Evolutionary conservation across 2,797 vertebrate species (phyloP).

Genomic region (Myotis planiceps): DNA sequence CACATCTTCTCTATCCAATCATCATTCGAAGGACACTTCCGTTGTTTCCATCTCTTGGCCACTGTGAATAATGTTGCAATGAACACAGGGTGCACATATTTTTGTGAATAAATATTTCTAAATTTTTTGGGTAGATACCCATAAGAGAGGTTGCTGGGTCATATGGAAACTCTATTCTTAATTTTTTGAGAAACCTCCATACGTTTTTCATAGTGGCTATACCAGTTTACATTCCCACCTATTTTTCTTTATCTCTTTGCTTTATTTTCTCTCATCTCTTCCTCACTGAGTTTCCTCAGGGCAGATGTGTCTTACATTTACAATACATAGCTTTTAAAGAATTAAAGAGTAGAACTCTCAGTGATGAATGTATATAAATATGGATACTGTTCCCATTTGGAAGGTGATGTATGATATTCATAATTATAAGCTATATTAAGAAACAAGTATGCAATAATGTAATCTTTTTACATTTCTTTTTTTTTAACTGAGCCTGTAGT

Average conservation of each 20-base stretch:
- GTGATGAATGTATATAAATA: not conserved
- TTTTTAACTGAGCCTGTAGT: not conserved
- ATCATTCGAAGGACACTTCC: not conserved
- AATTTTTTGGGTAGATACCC: not conserved
- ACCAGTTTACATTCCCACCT: not conserved
- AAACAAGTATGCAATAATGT: not conserved
- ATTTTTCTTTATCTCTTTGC: not conserved
- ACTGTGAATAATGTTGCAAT: not conserved
- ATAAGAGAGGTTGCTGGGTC: not conserved
- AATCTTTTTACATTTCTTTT: not conserved
- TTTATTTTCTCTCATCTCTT: not conserved
- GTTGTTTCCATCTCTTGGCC: not conserved
- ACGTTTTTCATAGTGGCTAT: not conserved
- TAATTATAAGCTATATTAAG: not conserved
- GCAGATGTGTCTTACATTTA: not conserved
- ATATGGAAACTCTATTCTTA: not conserved
- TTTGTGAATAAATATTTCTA: not conserved
- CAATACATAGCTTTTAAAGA: not conserved
- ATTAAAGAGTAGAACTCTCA: not conserved
- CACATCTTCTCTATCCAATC: not conserved
- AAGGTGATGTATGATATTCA: not conserved
- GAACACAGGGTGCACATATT: not conserved
- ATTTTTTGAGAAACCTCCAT: not conserved
- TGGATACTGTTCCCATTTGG: not conserved
- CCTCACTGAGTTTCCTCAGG: not conserved